Evolutionary conservation across 2,888 invertebrate genomes (phyloP).

Genomic region (Reticulitermes lucifugus): DNA sequence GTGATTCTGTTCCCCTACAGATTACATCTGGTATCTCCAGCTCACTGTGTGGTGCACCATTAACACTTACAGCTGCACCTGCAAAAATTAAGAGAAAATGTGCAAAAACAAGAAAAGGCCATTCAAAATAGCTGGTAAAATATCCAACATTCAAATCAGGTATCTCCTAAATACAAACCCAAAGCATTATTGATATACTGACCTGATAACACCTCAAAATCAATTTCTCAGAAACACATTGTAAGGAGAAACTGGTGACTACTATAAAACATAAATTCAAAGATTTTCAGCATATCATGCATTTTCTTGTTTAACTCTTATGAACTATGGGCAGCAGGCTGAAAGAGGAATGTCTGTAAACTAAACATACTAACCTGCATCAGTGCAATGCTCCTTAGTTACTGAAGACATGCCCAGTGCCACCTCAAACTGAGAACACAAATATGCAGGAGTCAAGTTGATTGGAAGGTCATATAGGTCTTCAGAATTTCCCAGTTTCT

Average conservation of each 20-base stretch:
- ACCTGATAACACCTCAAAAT: no score
- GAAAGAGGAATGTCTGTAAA: not conserved
- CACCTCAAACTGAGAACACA: constrained; percentile 72
- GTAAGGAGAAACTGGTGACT: no score
- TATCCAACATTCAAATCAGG: no score
- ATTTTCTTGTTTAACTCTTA: no score
- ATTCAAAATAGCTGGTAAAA: no score
- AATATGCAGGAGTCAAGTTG: constrained; percentile 70
- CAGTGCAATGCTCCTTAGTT: not conserved
- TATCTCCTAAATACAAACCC: no score
- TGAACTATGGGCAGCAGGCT: no score
- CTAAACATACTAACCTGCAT: not conserved
- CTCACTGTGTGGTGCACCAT: constrained; percentile 2
- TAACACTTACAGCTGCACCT: not conserved
- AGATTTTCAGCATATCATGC: no score
- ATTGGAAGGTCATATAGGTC: constrained; percentile 87
- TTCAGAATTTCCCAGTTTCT: constrained; percentile 78
- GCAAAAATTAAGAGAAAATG: not conserved
- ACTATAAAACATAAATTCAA: no score
- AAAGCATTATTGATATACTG: no score
- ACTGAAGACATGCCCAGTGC: constrained; percentile 62
- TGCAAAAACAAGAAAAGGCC: no score
- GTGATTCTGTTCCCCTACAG: not conserved
- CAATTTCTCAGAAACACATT: no score
- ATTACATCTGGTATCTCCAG: not conserved